phyloP scores from a whole-genome alignment of 2,113 vertebrate genomes.

The Rhinogobius similis region DNA sequence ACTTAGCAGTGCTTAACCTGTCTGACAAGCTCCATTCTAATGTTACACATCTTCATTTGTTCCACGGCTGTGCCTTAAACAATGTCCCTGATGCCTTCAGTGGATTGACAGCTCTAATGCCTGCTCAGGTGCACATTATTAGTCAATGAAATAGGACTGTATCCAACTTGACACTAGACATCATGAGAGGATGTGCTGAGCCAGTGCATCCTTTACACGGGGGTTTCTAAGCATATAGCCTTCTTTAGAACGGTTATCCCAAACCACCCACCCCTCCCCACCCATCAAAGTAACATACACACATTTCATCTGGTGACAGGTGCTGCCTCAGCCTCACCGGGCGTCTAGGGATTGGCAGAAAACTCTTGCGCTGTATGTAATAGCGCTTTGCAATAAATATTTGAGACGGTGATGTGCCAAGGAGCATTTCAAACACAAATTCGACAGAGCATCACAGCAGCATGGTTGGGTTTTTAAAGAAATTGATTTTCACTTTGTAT shows the following conservation, averaged over 20 bases:
- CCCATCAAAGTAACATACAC: conserved; percentile 41
- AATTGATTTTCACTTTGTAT: background rate
- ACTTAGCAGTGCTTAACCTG: background rate
- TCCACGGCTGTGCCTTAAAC: background rate
- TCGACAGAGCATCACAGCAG: background rate
- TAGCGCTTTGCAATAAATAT: conserved; percentile 43
- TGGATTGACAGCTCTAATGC: conserved; percentile 7
- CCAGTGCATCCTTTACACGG: conserved; percentile 10
- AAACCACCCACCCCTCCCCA: conserved; percentile 28
- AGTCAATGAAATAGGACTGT: conserved; percentile 19
- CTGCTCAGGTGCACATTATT: conserved; percentile 5
- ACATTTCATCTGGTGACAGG: conserved; percentile 47
- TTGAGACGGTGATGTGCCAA: conserved; percentile 12
- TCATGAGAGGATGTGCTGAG: conserved; percentile 9
- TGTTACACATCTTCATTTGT: background rate
- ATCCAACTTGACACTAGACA: conserved; percentile 10
- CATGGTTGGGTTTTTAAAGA: background rate
- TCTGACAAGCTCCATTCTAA: background rate
- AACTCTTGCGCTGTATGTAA: conserved; percentile 31
- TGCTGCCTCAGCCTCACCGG: conserved; percentile 39
- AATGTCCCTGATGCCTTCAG: background rate
- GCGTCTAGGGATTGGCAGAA: conserved; percentile 34
- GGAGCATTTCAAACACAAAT: conserved; percentile 22
- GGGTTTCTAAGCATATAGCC: conserved; percentile 9
- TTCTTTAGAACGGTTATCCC: conserved; percentile 24